A percentile compares a stretch with the other conserved stretches of the same genome.
phyloP scores from a whole-genome alignment of 1,140 invertebrate genomes.

The Camponotus pennsylvanicus region DNA sequence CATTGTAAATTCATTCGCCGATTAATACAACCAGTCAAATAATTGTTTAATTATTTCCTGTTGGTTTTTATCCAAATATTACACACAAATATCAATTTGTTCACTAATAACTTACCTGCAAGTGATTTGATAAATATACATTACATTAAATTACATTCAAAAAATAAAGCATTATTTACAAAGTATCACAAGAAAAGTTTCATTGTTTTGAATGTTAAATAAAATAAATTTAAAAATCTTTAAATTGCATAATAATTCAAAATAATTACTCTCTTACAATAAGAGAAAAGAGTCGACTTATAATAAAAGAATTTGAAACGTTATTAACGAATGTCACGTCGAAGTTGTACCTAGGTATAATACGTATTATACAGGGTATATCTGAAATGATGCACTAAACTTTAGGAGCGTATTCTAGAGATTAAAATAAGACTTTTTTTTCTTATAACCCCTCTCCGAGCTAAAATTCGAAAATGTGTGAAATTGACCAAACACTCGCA shows the following conservation, averaged over 20 bases:
- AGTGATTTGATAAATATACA: background rate
- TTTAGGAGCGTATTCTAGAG: no score
- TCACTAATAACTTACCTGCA: background rate
- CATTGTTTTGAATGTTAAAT: no score
- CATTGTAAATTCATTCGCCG: background rate
- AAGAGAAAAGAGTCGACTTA: background rate
- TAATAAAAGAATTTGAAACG: background rate
- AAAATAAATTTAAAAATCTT: no score
- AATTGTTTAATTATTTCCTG: constrained; percentile 60
- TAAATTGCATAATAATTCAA: background rate
- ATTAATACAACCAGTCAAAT: background rate
- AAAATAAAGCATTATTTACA: no score
- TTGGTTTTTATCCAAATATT: background rate
- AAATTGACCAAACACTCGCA: no score
- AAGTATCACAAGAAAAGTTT: no score
- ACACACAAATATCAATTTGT: background rate
- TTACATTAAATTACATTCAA: no score
- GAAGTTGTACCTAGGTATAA: background rate
- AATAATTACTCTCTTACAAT: background rate
- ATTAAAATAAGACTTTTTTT: no score
- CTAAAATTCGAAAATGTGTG: no score
- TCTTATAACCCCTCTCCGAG: no score
- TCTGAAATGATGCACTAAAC: no score
- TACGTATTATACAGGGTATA: no score
- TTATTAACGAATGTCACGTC: background rate